phyloP scores from a whole-genome alignment of 2,888 invertebrate species.

The Conus canariensis region DNA sequence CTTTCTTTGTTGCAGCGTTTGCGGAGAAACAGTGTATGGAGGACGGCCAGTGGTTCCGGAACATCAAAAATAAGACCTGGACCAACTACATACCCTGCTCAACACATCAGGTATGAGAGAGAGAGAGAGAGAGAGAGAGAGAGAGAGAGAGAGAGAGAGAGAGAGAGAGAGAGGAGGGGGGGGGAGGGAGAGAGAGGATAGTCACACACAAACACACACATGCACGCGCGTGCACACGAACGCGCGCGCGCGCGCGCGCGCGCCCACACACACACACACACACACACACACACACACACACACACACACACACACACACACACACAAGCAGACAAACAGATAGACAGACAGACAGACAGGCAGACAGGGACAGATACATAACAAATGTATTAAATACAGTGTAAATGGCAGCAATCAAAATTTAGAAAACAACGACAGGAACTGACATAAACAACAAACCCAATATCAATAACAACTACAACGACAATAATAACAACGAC shows the following conservation, averaged over 20 bases:
- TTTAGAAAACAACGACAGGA: too few species aligned
- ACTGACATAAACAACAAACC: too few species aligned
- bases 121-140: background rate
- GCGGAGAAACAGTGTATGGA: slow-evolving; percentile 57
- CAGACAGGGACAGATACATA: too few species aligned
- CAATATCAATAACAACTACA: too few species aligned
- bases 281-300: background rate
- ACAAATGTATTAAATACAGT: too few species aligned
- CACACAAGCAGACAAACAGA: background rate
- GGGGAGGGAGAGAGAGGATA: background rate
- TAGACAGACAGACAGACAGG: background rate
- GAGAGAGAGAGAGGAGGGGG: background rate
- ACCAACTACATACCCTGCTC: slow-evolving; percentile 63
- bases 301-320: slow-evolving; percentile 10
- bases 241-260: too few species aligned
- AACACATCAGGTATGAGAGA: slow-evolving; percentile 41
- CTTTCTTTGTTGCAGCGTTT: slow-evolving; percentile 35
- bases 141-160: background rate
- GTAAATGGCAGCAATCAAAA: too few species aligned
- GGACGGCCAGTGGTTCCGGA: slow-evolving; percentile 67
- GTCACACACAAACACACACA: background rate
- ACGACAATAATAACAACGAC: too few species aligned
- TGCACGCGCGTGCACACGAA: background rate
- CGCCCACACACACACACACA: too few species aligned
- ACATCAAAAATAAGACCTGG: slow-evolving; percentile 58